A percentile compares a stretch with the other conserved stretches of the same genome.
phyloP scores from a whole-genome alignment of 2,888 invertebrate species.

The Drosophila ezoana region DNA sequence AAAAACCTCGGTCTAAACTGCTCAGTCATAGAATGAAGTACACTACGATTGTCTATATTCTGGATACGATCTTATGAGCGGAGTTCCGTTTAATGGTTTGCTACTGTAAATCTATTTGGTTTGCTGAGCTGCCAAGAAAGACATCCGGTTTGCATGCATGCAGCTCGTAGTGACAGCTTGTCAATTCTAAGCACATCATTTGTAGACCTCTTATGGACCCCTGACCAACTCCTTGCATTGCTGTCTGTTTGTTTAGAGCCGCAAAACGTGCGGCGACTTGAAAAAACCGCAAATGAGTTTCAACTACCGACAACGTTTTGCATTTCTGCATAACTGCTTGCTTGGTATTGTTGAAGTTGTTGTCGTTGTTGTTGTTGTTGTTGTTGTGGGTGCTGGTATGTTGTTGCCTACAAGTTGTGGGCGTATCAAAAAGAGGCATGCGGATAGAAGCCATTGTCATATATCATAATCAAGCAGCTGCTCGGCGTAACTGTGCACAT shows the following conservation, averaged over 20 bases:
- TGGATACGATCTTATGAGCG: background rate
- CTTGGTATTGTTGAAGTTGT: slow-evolving; percentile 36
- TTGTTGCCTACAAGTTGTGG: slow-evolving; percentile 35
- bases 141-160: slow-evolving; percentile 69
- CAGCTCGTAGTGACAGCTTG: slow-evolving; percentile 64
- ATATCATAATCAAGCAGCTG: slow-evolving; percentile 72
- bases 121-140: slow-evolving; percentile 44
- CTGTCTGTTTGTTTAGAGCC: slow-evolving; percentile 65
- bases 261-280: slow-evolving; percentile 74
- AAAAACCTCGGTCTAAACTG: background rate
- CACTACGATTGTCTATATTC: background rate
- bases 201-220: slow-evolving; percentile 42
- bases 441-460: slow-evolving; percentile 53
- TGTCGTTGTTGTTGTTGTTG: slow-evolving; percentile 22
- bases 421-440: slow-evolving; percentile 37
- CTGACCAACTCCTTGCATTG: slow-evolving; percentile 48
- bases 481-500: slow-evolving; percentile 46
- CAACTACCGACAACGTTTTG: slow-evolving; percentile 60
- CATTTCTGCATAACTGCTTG: slow-evolving; percentile 67
- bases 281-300: slow-evolving; percentile 75
- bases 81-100: slow-evolving; percentile 39
- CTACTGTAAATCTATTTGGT: slow-evolving; percentile 33
- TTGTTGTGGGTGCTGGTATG: slow-evolving; percentile 8
- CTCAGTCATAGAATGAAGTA: background rate
- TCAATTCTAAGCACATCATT: slow-evolving; percentile 77